Evolutionary conservation across 2,113 vertebrate species (phyloP).

Genomic region (Mionectes macconnelli): DNA sequence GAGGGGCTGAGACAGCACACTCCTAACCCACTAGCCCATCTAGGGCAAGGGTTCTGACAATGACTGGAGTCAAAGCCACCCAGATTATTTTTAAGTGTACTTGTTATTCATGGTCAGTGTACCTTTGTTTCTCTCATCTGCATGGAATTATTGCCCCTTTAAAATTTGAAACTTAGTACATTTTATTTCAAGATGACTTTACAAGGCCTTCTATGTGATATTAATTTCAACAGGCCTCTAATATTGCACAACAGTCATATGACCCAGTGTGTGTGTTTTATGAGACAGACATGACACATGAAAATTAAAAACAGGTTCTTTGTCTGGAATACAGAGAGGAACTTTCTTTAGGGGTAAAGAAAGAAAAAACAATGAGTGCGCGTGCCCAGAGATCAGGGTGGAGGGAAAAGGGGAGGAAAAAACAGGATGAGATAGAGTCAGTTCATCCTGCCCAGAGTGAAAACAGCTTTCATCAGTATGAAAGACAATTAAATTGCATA

Average conservation of each 20-base stretch:
- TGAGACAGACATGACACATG: constrained; percentile 62
- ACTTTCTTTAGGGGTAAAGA: background rate
- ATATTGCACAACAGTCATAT: constrained; percentile 57
- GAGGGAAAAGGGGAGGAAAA: constrained; percentile 30
- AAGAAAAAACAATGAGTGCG: background rate
- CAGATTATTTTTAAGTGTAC: background rate
- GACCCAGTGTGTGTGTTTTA: constrained; percentile 56
- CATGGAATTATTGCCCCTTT: constrained; percentile 2
- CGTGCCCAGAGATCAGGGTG: background rate
- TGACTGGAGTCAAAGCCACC: background rate
- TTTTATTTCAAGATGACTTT: constrained; percentile 53
- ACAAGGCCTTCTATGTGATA: constrained; percentile 38
- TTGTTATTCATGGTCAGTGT: background rate
- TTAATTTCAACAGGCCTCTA: constrained; percentile 11
- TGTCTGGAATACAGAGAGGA: constrained; percentile 49
- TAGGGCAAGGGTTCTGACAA: background rate
- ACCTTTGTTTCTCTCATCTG: background rate
- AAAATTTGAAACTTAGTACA: background rate
- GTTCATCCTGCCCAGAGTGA: constrained; percentile 18
- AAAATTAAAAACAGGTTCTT: constrained; percentile 68
- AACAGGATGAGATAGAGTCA: constrained; percentile 46
- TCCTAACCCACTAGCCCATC: background rate
- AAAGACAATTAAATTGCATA: constrained; percentile 24
- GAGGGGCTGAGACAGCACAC: background rate
- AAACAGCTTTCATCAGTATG: constrained; percentile 32